Percentiles rank a stretch among this genome's conserved stretches.
These are phyloP conservation scores for Diplolepis rosae DNA, from an alignment of 2,888 invertebrate genomes.

Conservation along the genomic window DNA sequence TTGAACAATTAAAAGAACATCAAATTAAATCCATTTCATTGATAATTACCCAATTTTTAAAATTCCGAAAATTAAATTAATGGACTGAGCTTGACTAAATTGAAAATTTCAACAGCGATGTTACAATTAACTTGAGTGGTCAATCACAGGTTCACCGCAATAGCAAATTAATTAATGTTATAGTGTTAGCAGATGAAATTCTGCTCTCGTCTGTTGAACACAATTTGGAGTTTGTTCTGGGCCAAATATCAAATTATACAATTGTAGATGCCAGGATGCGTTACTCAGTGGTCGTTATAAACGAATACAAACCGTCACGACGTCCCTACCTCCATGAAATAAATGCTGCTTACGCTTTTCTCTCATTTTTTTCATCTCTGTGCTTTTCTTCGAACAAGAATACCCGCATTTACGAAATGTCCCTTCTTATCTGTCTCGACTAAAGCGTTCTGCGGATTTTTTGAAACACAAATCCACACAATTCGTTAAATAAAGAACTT, in stretches of 20 bases:
- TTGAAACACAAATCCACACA: too few species aligned
- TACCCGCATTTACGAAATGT: too few species aligned
- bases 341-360: slow-evolving; percentile 52
- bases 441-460: too few species aligned
- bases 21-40: too few species aligned
- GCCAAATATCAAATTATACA: slow-evolving; percentile 21
- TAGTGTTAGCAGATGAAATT: neutral
- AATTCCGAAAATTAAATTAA: too few species aligned
- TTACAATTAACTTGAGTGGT: slow-evolving; percentile 19
- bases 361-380: neutral
- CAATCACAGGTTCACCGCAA: neutral
- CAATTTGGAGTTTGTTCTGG: neutral
- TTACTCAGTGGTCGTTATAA: slow-evolving; percentile 4
- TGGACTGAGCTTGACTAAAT: too few species aligned
- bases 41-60: too few species aligned
- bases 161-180: slow-evolving; percentile 8
- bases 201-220: slow-evolving; percentile 11
- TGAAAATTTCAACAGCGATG: too few species aligned
- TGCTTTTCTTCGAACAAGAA: neutral
- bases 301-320: slow-evolving; percentile 52
- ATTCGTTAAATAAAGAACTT: too few species aligned
- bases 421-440: too few species aligned
- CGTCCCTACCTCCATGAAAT: slow-evolving; percentile 53
- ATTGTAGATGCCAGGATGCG: neutral
- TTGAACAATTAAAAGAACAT: too few species aligned